These are phyloP conservation scores for Zaprionus gabonicus DNA, from an alignment of 1,140 invertebrate species.

Conservation along the genomic window DNA sequence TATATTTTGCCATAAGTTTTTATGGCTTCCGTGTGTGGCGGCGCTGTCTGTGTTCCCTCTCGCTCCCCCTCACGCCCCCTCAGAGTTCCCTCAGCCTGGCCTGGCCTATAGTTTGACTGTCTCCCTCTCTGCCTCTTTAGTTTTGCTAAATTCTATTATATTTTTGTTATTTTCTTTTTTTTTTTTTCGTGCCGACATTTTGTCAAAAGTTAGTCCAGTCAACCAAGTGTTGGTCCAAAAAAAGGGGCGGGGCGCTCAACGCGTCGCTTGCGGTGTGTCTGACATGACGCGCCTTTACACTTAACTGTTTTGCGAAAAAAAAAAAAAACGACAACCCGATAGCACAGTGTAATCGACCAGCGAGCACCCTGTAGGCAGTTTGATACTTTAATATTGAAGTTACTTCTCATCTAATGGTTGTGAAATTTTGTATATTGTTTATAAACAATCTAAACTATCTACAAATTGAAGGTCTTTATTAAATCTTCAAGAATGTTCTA, in stretches of 20 bases:
- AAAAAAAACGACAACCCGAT: too few species aligned
- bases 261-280: slow-evolving; percentile 70
- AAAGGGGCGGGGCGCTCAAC: slow-evolving; percentile 13
- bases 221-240: slow-evolving; percentile 31
- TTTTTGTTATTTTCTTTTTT: slow-evolving; percentile 14
- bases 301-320: slow-evolving; percentile 69
- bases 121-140: not conserved
- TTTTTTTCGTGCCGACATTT: slow-evolving; percentile 58
- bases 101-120: slow-evolving; percentile 35
- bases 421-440: not conserved
- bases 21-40: slow-evolving; percentile 81
- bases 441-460: not conserved
- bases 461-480: not conserved
- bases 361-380: not conserved
- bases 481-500: not conserved
- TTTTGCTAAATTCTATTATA: slow-evolving; percentile 29
- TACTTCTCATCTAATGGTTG: not conserved
- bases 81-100: not conserved
- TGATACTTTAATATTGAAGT: not conserved
- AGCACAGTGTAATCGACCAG: not conserved
- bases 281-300: slow-evolving; percentile 79
- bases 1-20: slow-evolving; percentile 81
- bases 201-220: slow-evolving; percentile 80
- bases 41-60: slow-evolving; percentile 59
- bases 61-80: not conserved